Base-by-base conservation (phyloP, 2,888 invertebrate species). In the Celastrina argiolus region DNA sequence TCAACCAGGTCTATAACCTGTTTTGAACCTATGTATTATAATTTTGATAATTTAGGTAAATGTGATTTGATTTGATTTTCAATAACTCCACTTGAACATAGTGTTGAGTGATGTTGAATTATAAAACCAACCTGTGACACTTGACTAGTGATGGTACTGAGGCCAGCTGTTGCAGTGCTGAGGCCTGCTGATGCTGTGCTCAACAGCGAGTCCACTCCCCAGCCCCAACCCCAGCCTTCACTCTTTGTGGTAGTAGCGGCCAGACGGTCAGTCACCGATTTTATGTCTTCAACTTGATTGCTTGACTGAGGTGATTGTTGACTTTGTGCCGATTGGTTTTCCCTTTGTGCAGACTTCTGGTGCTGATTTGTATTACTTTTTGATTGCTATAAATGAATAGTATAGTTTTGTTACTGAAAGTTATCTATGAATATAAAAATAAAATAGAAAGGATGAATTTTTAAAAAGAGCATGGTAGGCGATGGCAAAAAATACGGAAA, bases 181-280 rank as follows among this genome's bases (percentile, higher is more conserved):
- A 97, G 83, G 10, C 96, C 94, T 67, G 94, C 94, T 5, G 94
- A 93, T 0, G 97, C 97, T 7, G 95, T 94, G 69, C 93, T 94
- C 34, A 97, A 82, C 10, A 97, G 82, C 0, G 96, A 94, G 69
- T 95, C 94, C 1, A 94, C 91, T 34, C 93, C 92, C 72, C 96
- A 96, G 0, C 97, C 97, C 80, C 92, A 93, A 0, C 95, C 94
- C 96, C 96, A 96, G 5, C 92, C 86, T 12, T 76, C 77, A 31
- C 71, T 74, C 16, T 78, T 76, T 56, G 78, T 75, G 0, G 71
- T 67, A 2, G 73, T 64, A 2, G 81, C 74, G 2, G 83, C 81
- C 0, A 85, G 66, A 14, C 75, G 77, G 14, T 87, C 83, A 10
- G 89, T 85, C 34, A 86, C 79, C 61, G 79, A 77, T 61, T 85